phyloP scores from a whole-genome alignment of 2,113 vertebrate genomes.

The Pelvicachromis taeniatus region DNA sequence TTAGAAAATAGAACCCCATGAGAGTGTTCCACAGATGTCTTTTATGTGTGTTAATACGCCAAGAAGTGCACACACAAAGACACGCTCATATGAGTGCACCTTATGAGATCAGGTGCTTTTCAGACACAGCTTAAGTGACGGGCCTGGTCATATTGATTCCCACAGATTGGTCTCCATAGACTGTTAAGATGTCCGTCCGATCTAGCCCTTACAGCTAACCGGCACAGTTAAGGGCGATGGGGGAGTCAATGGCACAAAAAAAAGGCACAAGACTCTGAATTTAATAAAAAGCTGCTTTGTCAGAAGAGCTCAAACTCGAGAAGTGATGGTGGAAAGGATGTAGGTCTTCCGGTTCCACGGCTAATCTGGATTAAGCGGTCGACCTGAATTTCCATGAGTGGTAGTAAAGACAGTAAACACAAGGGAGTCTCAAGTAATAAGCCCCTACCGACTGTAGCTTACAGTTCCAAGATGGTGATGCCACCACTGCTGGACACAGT shows the following conservation, averaged over 20 bases:
- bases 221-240: slow-evolving; percentile 10
- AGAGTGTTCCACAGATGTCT: slow-evolving; percentile 47
- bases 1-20: slow-evolving; percentile 30
- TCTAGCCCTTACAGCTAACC: slow-evolving; percentile 21
- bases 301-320: neutral
- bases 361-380: neutral
- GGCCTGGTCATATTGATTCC: slow-evolving; percentile 35
- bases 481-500: slow-evolving; percentile 31
- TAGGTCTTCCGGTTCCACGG: slow-evolving; percentile 26
- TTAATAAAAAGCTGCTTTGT: neutral
- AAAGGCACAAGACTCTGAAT: slow-evolving; percentile 2
- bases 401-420: neutral
- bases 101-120: slow-evolving; percentile 11
- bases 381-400: slow-evolving; percentile 54
- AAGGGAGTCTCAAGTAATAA: neutral
- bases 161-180: slow-evolving; percentile 24
- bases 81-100: slow-evolving; percentile 26
- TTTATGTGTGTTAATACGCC: slow-evolving; percentile 31
- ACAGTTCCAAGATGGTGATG: slow-evolving; percentile 20
- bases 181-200: slow-evolving; percentile 42
- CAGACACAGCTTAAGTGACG: neutral
- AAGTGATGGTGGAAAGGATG: slow-evolving; percentile 47
- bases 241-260: neutral
- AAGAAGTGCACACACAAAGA: slow-evolving; percentile 40
- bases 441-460: slow-evolving; percentile 32